Evolutionary conservation across 2,113 vertebrate genomes (phyloP), one percentile per base, ranked within the genome.

Genomic region (Prunella fulvescens): DNA sequence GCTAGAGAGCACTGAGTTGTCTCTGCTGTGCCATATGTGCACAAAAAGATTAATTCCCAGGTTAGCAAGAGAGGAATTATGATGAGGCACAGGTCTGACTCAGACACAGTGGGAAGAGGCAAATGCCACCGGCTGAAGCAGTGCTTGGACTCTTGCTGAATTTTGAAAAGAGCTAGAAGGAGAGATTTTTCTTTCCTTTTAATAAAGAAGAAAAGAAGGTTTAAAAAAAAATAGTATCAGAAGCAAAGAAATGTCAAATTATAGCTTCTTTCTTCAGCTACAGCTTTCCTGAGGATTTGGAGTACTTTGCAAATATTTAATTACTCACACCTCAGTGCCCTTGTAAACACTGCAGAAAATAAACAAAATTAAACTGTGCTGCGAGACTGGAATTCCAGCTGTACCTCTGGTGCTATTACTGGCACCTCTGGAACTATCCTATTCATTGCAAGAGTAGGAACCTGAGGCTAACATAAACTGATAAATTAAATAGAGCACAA

Each of bases 41-140:
- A 83, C 71, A 51, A 81, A 91, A 92, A 90, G 89, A 96, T 96
- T 93, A 96, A 96, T 96, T 92, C 88, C 92, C 89, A 92, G 86
- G 84, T 94, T 90, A 86, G 94, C 69, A 40, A 84, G 92, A 84
- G 19, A 45, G 61, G 86, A 96, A 84, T 88, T 64, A 48, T 70
- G 92, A 92, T 86, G 93, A 96, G 90, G n/a, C 65, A 81, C 80
- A 70, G 71, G 70, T 73, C 91, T 97, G 95, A 95, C 78, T 92
- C 94, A 93, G 90, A 39, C 88, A 31, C 91, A 79, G 95, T 24
- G 61, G 82, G 82, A 89, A 92, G 93, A 86, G 69, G 76, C 72
- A 86, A 83, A 93, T 61, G 83, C 67, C 90, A 79, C 40, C 5
- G 94, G 77, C 87, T 87, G 88, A 58, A 88, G 81, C 90, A 62